These are phyloP conservation scores for Apotomis turbidana DNA, from an alignment of 2,888 invertebrate species.

Conservation along the genomic window DNA sequence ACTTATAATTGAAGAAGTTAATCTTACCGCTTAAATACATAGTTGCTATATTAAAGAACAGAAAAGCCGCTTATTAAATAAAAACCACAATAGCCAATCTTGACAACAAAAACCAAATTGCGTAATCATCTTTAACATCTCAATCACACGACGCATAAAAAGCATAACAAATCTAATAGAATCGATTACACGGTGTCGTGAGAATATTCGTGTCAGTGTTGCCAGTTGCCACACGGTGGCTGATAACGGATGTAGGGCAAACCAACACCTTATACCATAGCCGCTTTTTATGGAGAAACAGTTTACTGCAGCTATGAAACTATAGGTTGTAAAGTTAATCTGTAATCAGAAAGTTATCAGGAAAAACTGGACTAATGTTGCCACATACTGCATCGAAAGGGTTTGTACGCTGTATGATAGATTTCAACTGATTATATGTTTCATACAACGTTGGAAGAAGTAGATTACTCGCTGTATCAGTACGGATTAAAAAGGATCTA, in stretches of 20 bases:
- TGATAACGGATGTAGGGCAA: conserved; percentile 61
- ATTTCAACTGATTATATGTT: neutral
- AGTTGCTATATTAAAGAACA: neutral
- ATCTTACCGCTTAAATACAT: neutral
- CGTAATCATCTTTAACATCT: conserved; percentile 39
- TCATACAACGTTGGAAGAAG: too few relatives aligned
- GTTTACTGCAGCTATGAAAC: conserved; percentile 32
- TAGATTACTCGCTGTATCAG: too few relatives aligned
- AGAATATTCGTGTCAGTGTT: conserved; percentile 58
- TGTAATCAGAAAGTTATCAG: conserved; percentile 30
- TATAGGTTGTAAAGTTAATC: conserved; percentile 28
- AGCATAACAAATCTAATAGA: conserved; percentile 59
- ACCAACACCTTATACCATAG: conserved; percentile 33
- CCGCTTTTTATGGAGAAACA: conserved; percentile 37
- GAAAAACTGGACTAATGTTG: conserved; percentile 26
- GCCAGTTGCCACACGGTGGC: conserved; percentile 55
- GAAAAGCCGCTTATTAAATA: neutral
- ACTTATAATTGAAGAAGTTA: neutral
- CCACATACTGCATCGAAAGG: conserved; percentile 12
- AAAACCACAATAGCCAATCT: conserved; percentile 19
- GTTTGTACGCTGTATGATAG: conserved; percentile 1
- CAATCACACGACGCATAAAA: conserved; percentile 42
- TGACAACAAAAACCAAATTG: conserved; percentile 43
- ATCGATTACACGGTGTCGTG: conserved; percentile 62
- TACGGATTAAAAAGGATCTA: too few relatives aligned